These are phyloP conservation scores for Tadarida brasiliensis DNA, from an alignment of 2,797 vertebrate species.

Conservation along the genomic window DNA sequence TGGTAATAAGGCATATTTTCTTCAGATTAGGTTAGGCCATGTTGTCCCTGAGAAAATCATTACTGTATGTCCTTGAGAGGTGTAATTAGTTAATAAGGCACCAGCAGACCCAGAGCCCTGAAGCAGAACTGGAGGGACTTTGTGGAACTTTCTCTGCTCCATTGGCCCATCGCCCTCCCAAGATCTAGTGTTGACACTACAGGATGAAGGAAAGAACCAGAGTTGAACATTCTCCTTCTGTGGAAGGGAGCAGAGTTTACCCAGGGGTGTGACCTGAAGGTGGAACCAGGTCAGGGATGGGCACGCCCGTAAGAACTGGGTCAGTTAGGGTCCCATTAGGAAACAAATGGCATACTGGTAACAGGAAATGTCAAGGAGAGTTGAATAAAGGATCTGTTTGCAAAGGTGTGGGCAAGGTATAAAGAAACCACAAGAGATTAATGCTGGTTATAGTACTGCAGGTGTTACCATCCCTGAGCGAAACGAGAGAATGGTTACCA, in stretches of 20 bases:
- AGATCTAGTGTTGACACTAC: not conserved
- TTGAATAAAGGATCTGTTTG: not conserved
- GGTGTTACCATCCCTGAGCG: not conserved
- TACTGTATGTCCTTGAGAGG: not conserved
- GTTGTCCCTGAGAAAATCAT: slow-evolving; percentile 6
- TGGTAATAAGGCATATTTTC: slow-evolving; percentile 29
- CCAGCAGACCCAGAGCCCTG: not conserved
- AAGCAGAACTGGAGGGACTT: not conserved
- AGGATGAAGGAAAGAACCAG: not conserved
- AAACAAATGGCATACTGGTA: not conserved
- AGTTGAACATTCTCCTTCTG: not conserved
- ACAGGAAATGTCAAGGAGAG: not conserved
- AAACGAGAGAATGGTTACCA: not conserved
- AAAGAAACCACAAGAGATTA: slow-evolving; percentile 42
- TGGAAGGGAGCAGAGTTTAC: not conserved
- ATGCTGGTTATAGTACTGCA: not conserved
- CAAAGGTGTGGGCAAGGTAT: slow-evolving; percentile 6
- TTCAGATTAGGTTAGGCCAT: not conserved
- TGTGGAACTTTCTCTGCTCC: too few species aligned
- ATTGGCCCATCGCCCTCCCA: not conserved
- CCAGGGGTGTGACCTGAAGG: not conserved
- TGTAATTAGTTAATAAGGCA: not conserved
- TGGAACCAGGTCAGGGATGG: not conserved
- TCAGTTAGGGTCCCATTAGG: not conserved
- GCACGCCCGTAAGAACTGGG: not conserved